These are phyloP conservation scores for Brienomyrus longianalis DNA, from an alignment of 2,113 vertebrate genomes.

Conservation along the genomic window DNA sequence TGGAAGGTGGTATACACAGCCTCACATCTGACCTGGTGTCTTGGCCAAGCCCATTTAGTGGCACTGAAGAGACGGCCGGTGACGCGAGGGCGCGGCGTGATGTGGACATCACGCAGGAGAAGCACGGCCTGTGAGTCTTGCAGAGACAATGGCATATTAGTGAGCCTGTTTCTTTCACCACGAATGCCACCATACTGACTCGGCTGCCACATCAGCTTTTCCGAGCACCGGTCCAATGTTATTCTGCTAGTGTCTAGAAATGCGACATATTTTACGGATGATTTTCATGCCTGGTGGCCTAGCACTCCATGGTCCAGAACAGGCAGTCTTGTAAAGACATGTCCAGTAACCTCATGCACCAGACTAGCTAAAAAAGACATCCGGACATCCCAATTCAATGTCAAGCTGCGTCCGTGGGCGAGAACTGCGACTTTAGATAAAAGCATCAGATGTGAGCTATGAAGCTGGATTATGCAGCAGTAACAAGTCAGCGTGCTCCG, in stretches of 20 bases:
- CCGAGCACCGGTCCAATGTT: neutral
- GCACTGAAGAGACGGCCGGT: neutral
- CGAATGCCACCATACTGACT: neutral
- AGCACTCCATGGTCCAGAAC: neutral
- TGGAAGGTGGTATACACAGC: neutral
- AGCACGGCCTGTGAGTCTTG: neutral
- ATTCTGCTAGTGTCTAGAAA: neutral
- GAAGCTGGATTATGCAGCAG: neutral
- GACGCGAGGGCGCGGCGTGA: neutral
- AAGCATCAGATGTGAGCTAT: neutral
- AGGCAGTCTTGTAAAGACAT: neutral
- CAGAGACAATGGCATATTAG: neutral
- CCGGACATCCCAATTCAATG: neutral
- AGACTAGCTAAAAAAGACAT: neutral
- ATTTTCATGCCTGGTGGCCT: neutral
- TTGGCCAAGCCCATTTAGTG: neutral
- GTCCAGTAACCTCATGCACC: neutral
- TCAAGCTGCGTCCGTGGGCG: neutral
- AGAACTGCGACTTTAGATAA: neutral
- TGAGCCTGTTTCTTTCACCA: neutral
- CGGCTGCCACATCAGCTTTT: neutral
- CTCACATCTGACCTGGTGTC: neutral
- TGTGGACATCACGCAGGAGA: neutral
- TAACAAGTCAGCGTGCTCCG: neutral
- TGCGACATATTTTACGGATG: neutral